A percentile compares a stretch with the other conserved stretches of the same genome.
These are phyloP conservation scores for Zygogramma bicolorata DNA, from an alignment of 2,888 invertebrate species.

Conservation along the genomic window DNA sequence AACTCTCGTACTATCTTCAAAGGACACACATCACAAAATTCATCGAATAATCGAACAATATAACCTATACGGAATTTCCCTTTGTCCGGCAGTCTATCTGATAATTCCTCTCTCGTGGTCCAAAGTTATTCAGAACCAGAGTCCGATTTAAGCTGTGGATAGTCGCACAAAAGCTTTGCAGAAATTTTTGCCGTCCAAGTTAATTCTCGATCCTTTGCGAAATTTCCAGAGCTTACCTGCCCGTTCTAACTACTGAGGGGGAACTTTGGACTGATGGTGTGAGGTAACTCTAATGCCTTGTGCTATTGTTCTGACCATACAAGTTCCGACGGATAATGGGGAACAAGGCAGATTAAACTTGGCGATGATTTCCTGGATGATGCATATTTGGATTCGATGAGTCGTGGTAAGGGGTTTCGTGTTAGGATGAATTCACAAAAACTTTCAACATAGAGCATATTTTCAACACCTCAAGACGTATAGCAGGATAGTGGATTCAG, in stretches of 20 bases:
- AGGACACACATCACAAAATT: not conserved
- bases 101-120: not conserved
- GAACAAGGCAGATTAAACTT: not conserved
- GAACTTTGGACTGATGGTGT: not conserved
- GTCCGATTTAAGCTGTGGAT: not conserved
- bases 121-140: constrained; percentile 3
- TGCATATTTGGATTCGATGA: not conserved
- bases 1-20: too few relatives aligned
- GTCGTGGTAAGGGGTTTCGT: too few relatives aligned
- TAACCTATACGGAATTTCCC: not conserved
- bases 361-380: not conserved
- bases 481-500: too few relatives aligned
- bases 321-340: not conserved
- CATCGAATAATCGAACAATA: not conserved
- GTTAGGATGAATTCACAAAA: too few relatives aligned
- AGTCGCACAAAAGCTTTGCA: not conserved
- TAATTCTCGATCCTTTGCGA: constrained; percentile 4
- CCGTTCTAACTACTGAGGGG: not conserved
- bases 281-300: not conserved
- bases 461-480: too few relatives aligned
- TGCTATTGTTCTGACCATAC: not conserved
- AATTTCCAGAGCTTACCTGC: constrained; percentile 4
- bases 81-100: constrained; percentile 6
- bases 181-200: constrained; percentile 4
- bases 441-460: not conserved